A percentile compares a stretch with the other conserved stretches of the same genome.
These are phyloP conservation scores for Drosophila melanocephala DNA, from an alignment of 2,888 invertebrate genomes.

Conservation along the genomic window DNA sequence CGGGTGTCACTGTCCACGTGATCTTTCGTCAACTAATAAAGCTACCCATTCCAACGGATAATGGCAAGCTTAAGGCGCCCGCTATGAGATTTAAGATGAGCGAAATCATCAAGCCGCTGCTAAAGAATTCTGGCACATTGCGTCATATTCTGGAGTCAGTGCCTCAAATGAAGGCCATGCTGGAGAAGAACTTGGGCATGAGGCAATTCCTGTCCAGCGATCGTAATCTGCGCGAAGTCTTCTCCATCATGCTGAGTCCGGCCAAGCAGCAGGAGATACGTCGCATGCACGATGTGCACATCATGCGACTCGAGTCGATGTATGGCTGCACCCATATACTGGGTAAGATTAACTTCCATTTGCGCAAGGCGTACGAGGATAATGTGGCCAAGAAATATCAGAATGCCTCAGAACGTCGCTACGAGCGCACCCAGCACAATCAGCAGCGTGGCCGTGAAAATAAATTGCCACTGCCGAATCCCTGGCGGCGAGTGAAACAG, in stretches of 20 bases:
- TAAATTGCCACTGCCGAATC: slow-evolving; percentile 61
- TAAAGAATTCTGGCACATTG: slow-evolving; percentile 35
- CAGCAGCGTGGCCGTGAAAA: slow-evolving; percentile 67
- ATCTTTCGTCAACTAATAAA: slow-evolving; percentile 38
- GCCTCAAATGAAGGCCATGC: slow-evolving; percentile 30
- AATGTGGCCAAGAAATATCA: slow-evolving; percentile 55
- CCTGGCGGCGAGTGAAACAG: slow-evolving; percentile 39
- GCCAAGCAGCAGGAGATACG: slow-evolving; percentile 53
- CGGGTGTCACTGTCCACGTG: slow-evolving; percentile 67
- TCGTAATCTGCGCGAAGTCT: slow-evolving; percentile 53
- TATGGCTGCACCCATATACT: slow-evolving; percentile 45
- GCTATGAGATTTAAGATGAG: background rate
- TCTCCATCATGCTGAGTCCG: slow-evolving; percentile 40
- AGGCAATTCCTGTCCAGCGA: slow-evolving; percentile 53
- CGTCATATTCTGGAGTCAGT: slow-evolving; percentile 42
- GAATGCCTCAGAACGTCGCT: background rate
- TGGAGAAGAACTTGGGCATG: slow-evolving; percentile 41
- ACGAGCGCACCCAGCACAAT: slow-evolving; percentile 11
- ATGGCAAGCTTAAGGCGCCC: background rate
- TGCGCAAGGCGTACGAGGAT: slow-evolving; percentile 52
- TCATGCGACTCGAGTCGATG: slow-evolving; percentile 58
- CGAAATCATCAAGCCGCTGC: slow-evolving; percentile 11
- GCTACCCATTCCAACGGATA: background rate
- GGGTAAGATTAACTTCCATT: slow-evolving; percentile 7
- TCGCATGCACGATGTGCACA: slow-evolving; percentile 52